Conservation (phyloP, 53 echinoderm and acorn worm genomes). For the Patiria pectinifera region DNA sequence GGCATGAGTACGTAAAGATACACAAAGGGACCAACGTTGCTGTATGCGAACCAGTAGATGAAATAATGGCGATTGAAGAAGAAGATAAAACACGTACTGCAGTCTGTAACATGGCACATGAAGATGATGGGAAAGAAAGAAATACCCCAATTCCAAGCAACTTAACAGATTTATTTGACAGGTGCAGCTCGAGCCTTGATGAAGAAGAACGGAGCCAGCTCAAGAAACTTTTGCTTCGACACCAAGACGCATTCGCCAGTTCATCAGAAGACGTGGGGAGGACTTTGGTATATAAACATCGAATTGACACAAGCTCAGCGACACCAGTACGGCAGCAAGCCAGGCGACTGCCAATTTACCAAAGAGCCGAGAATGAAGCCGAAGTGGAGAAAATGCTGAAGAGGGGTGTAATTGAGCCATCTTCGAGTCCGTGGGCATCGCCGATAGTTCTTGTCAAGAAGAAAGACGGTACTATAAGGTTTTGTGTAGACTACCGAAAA, state of each 20-base stretch:
- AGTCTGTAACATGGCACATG: background rate
- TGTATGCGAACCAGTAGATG: slow-evolving; percentile 7
- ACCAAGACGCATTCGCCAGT: slow-evolving; percentile 4
- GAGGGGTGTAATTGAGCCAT: slow-evolving; percentile 68
- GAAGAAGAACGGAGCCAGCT: background rate
- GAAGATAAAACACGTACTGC: background rate
- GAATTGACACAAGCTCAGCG: slow-evolving; percentile 49
- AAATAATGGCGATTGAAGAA: background rate
- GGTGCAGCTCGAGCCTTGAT: background rate
- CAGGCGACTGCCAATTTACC: slow-evolving; percentile 5
- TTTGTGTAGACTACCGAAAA: slow-evolving; percentile 27
- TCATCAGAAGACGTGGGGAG: background rate
- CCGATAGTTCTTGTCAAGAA: slow-evolving; percentile 64
- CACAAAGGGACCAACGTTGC: slow-evolving; percentile 19
- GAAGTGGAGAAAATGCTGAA: slow-evolving; percentile 73
- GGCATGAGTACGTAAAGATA: background rate
- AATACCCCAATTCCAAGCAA: background rate
- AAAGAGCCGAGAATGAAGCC: slow-evolving; percentile 50
- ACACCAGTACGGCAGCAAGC: slow-evolving; percentile 5
- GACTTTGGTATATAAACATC: slow-evolving; percentile 24
- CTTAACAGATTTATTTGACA: background rate
- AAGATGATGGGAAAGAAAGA: background rate
- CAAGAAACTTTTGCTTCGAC: background rate
- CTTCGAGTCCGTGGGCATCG: slow-evolving; percentile 73
- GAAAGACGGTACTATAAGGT: slow-evolving; percentile 11